Percentiles rank a stretch among this genome's conserved stretches.
Evolutionary conservation across 2,888 invertebrate species (phyloP).

Genomic region (Erebia aethiops): DNA sequence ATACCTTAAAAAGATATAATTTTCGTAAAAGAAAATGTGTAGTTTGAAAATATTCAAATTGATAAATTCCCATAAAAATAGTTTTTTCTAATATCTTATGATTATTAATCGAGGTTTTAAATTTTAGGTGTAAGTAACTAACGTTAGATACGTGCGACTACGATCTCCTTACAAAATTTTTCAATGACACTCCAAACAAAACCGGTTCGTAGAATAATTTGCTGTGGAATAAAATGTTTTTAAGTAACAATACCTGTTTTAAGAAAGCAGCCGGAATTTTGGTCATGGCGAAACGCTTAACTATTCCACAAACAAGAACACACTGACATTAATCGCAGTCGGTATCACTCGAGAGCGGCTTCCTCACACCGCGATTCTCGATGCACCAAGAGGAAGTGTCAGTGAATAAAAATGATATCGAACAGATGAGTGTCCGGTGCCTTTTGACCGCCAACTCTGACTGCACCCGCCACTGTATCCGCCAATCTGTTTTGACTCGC

Average conservation of each 20-base stretch:
- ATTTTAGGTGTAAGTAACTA: too few species aligned
- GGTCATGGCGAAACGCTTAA: slow-evolving; percentile 46
- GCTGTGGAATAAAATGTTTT: neutral
- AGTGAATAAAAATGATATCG: slow-evolving; percentile 27
- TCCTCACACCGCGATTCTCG: slow-evolving; percentile 28
- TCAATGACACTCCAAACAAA: too few species aligned
- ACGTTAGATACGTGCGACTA: too few species aligned
- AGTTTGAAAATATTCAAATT: too few species aligned
- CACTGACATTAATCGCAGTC: slow-evolving; percentile 16
- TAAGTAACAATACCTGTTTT: slow-evolving; percentile 57
- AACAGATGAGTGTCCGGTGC: slow-evolving; percentile 45
- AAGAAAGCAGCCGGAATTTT: slow-evolving; percentile 62
- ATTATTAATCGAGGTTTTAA: too few species aligned
- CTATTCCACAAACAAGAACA: slow-evolving; percentile 17
- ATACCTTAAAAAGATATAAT: too few species aligned
- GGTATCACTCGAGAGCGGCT: slow-evolving; percentile 18
- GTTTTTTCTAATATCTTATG: too few species aligned
- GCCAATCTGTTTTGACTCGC: slow-evolving; percentile 50
- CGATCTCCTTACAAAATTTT: too few species aligned
- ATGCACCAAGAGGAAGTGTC: slow-evolving; percentile 11
- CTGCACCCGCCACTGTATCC: slow-evolving; percentile 48
- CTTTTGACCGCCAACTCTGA: slow-evolving; percentile 48
- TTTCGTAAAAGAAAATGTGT: too few species aligned
- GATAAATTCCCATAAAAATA: too few species aligned
- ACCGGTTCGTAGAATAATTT: too few species aligned